A percentile compares a stretch with the other conserved stretches of the same genome.
Evolutionary conservation across 2,797 vertebrate species (phyloP).

Genomic region (Geranospiza caerulescens): DNA sequence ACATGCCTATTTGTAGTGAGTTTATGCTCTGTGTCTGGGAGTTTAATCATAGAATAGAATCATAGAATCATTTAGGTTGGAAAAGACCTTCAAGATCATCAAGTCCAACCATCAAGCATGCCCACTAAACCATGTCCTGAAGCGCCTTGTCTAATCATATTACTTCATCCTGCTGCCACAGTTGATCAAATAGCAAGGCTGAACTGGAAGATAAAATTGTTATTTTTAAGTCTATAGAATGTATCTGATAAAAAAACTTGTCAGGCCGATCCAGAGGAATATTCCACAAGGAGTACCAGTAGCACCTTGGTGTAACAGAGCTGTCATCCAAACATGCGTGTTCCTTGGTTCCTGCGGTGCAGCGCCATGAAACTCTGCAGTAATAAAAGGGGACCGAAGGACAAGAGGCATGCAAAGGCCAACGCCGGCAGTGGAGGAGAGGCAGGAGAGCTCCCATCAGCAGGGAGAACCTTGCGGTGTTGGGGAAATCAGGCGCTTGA

Average conservation of each 20-base stretch:
- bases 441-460: not conserved
- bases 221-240: not conserved
- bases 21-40: not conserved
- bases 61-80: too few species aligned
- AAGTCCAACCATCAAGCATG: too few species aligned
- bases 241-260: not conserved
- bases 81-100: too few species aligned
- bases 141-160: not conserved
- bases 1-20: not conserved
- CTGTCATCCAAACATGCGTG: not conserved
- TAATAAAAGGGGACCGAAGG: not conserved
- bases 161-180: not conserved
- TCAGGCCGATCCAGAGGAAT: not conserved
- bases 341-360: not conserved
- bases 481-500: not conserved
- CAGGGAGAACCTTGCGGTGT: not conserved
- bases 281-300: not conserved
- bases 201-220: not conserved
- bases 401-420: accelerated
- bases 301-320: not conserved
- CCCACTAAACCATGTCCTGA: too few species aligned
- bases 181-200: not conserved
- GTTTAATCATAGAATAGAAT: not conserved
- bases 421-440: not conserved
- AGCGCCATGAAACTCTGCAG: not conserved